phyloP scores from a whole-genome alignment of 2,113 vertebrate genomes.

The Colinus virginianus region DNA sequence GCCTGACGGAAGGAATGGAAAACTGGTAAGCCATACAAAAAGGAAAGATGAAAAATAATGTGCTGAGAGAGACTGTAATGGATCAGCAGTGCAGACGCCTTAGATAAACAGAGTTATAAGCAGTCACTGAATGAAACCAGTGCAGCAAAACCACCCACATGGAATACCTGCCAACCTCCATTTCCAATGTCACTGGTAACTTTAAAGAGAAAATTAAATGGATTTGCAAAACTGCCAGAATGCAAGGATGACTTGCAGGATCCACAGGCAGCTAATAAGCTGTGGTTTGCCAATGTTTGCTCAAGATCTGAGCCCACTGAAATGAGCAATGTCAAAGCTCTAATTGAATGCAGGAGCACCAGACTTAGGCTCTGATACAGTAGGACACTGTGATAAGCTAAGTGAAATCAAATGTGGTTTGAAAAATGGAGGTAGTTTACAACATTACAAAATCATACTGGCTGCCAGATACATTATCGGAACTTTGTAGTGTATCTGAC shows the following conservation, averaged over 20 bases:
- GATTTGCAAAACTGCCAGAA: constrained; percentile 15
- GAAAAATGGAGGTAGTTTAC: background rate
- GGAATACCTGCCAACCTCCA: constrained; percentile 41
- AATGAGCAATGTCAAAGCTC: constrained; percentile 13
- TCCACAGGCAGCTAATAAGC: constrained; percentile 20
- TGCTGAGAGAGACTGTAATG: background rate
- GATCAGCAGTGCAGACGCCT: background rate
- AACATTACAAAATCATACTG: background rate
- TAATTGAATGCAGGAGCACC: constrained; percentile 16
- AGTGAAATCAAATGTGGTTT: background rate
- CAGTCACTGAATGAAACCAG: constrained; percentile 30
- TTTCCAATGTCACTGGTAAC: constrained; percentile 60
- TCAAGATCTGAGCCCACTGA: background rate
- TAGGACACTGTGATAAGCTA: background rate
- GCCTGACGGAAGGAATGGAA: background rate
- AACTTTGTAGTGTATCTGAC: too few relatives aligned
- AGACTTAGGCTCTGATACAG: background rate
- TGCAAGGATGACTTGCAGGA: constrained; percentile 66
- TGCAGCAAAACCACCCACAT: constrained; percentile 42
- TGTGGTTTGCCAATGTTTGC: constrained; percentile 22
- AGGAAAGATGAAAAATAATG: constrained; percentile 3
- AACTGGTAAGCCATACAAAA: background rate
- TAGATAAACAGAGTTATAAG: constrained; percentile 27
- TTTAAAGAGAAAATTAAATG: constrained; percentile 67
- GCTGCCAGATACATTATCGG: background rate